Base-by-base conservation (phyloP, 2,888 invertebrate genomes). In the Drosophila phalerata region DNA sequence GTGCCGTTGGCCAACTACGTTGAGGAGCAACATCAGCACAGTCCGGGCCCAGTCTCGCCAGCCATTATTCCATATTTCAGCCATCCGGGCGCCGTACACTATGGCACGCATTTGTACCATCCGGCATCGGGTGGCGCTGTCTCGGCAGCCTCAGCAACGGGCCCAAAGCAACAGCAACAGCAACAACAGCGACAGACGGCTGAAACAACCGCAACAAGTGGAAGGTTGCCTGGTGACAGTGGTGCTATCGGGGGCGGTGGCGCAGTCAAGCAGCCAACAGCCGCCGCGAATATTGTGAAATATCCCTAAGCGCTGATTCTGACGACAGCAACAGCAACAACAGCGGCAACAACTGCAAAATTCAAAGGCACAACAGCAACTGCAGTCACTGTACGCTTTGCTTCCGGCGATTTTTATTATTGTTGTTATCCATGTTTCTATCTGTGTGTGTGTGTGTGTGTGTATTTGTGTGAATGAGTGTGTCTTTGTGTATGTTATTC, bases 41-140 rank as follows among this genome's bases (percentile, higher is more conserved):
- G 49, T 10, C 53, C 58, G 47, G 42, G 66, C 47, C 52, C 49
- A 30, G 67, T 69, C 42, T 69, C 80, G 42, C 77, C 86, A 30
- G 89, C 77, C 47, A 65, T 84, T 56, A 67, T 87, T 49, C 89
- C 91, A 19, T 88, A 84, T 62, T 89, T 91, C 57, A 83, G 86
- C 32, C 91, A 91, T 81, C 88, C 85, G 53, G 90, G 88, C 45
- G 89, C 90, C 37, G 82, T 91, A 65, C 91, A 91, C 74, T 92
- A 91, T 65, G 90, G 91, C 47, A 88, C 90, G 53, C 92, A 92
- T 75, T 73, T 92, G 47, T 89, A 88, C 65, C 91, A 91, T 76
- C 90, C 90, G 55, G 76, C 81, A 17, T 77, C 83, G 28, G 68
- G 45, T n/a, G 64, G 49, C 10, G 13, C 77, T 28, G 61, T 68